These are phyloP conservation scores for Aricia agestis DNA, from an alignment of 1,140 invertebrate species.

Conservation along the genomic window DNA sequence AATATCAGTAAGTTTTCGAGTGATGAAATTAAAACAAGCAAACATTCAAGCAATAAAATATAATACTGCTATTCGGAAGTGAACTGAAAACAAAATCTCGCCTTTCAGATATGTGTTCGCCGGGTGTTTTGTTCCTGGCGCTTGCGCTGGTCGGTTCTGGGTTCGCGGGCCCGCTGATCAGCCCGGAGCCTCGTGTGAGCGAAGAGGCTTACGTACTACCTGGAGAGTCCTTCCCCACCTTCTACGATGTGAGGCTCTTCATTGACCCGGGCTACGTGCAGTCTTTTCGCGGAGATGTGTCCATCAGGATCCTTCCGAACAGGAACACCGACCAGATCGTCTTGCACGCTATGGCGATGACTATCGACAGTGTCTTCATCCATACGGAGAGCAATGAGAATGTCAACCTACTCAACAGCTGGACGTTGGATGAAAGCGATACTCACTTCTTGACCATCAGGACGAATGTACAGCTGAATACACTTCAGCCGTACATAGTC, in stretches of 20 bases:
- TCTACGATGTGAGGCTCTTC: conserved; percentile 80
- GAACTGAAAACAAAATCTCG: background rate
- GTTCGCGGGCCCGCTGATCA: conserved; percentile 30
- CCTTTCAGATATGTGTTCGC: background rate
- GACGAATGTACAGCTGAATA: conserved; percentile 29
- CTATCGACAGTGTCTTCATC: conserved; percentile 38
- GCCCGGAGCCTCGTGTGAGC: conserved; percentile 25
- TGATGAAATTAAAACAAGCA: no score
- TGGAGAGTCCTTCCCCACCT: conserved; percentile 74
- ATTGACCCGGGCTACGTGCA: conserved; percentile 76
- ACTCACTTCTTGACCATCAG: conserved; percentile 58
- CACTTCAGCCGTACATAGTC: conserved; percentile 36
- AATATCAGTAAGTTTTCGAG: no score
- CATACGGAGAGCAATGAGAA: conserved; percentile 24
- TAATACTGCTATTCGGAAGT: background rate
- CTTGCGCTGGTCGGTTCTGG: conserved; percentile 43
- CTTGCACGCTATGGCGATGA: conserved; percentile 71
- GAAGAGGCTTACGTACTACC: conserved; percentile 77
- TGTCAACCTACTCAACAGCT: conserved; percentile 35
- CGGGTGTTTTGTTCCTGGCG: conserved; percentile 32
- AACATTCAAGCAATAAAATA: no score
- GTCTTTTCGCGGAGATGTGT: conserved; percentile 78
- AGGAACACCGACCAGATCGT: conserved; percentile 66
- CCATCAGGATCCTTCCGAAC: conserved; percentile 72
- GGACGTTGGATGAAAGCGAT: conserved; percentile 41